phyloP scores from a whole-genome alignment of 2,113 vertebrate genomes.

The Melanerpes aurifrons region DNA sequence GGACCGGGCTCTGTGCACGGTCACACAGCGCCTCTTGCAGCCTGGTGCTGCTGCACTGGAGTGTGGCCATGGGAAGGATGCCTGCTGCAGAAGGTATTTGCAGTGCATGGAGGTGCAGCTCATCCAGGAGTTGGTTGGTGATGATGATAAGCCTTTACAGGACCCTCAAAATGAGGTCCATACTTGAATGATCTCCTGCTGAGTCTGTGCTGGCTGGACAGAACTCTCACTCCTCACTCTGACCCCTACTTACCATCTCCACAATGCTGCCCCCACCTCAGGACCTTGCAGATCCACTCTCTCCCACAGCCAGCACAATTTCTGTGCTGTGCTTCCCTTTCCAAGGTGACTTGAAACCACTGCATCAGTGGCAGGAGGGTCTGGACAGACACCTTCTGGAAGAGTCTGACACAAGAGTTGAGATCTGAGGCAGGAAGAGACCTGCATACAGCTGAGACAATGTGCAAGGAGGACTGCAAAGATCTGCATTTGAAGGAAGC shows the following conservation, averaged over 20 bases:
- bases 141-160: fast-evolving
- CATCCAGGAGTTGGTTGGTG: not conserved
- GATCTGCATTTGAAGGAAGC: not conserved
- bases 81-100: not conserved
- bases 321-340: not conserved
- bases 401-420: not conserved
- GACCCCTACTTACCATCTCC: fast-evolving
- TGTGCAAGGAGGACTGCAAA: not conserved
- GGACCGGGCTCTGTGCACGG: not conserved
- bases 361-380: not conserved
- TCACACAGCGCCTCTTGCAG: not conserved
- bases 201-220: not conserved
- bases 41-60: not conserved
- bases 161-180: not conserved
- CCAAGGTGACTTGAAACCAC: not conserved
- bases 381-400: not conserved
- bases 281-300: not conserved
- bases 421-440: not conserved
- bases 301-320: not conserved
- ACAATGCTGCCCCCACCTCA: not conserved
- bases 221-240: not conserved
- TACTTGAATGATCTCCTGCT: not conserved
- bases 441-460: not conserved
- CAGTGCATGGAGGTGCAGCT: not conserved
- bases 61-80: not conserved